Evolutionary conservation across 2,888 invertebrate species (phyloP).

Genomic region (Pachydiplax longipennis): DNA sequence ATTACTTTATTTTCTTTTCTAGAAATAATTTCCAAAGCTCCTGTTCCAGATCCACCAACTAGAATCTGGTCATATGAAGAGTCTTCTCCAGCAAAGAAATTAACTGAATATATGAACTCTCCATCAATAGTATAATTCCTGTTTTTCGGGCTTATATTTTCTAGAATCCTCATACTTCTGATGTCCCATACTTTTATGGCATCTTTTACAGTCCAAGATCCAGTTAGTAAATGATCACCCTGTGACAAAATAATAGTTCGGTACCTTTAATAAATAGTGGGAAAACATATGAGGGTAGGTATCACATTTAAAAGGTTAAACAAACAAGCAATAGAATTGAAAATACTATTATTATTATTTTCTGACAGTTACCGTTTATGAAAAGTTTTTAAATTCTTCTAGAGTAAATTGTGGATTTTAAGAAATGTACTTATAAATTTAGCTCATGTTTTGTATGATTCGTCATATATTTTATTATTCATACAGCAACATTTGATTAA

Average conservation of each 20-base stretch:
- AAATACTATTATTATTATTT: too few relatives aligned
- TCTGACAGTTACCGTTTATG: too few relatives aligned
- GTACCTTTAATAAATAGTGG: too few relatives aligned
- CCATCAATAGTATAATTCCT: constrained; percentile 64
- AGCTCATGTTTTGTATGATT: too few relatives aligned
- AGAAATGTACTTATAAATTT: too few relatives aligned
- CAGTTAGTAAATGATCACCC: constrained; percentile 64
- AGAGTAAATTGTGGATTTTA: too few relatives aligned
- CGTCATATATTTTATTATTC: too few relatives aligned
- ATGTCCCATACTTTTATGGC: constrained; percentile 67
- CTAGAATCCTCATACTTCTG: constrained; percentile 61
- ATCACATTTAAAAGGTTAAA: too few relatives aligned
- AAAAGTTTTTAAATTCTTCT: too few relatives aligned
- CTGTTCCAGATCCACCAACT: constrained; percentile 57
- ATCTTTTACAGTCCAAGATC: constrained; percentile 66
- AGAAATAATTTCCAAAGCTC: constrained; percentile 57
- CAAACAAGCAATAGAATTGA: too few relatives aligned
- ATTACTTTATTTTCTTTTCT: constrained; percentile 55
- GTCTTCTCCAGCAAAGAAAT: constrained; percentile 60
- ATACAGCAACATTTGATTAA: too few relatives aligned
- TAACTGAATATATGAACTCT: constrained; percentile 66
- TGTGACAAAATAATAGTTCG: constrained; percentile 51
- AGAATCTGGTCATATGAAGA: constrained; percentile 55
- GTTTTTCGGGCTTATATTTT: constrained; percentile 63
- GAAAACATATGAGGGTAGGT: too few relatives aligned